phyloP scores from a whole-genome alignment of 2,113 vertebrate genomes.

The Malurus cyaneus region DNA sequence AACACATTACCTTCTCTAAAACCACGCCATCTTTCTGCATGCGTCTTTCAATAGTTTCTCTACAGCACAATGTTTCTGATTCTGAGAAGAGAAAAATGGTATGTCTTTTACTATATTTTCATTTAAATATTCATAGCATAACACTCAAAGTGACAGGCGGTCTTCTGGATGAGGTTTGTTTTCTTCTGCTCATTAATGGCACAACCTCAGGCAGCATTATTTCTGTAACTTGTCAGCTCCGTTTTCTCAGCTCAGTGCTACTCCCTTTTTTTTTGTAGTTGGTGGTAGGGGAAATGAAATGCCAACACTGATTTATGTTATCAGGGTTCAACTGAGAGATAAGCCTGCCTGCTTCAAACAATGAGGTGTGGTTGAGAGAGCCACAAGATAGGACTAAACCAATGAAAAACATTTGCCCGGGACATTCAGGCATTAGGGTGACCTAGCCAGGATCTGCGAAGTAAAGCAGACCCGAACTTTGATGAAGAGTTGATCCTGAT shows the following conservation, averaged over 20 bases:
- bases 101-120: constrained; percentile 4
- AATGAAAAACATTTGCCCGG: neutral
- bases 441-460: rapidly evolving
- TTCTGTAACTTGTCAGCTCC: neutral
- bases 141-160: constrained; percentile 10
- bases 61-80: neutral
- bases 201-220: constrained; percentile 18
- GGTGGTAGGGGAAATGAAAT: constrained; percentile 34
- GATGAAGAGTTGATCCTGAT: neutral
- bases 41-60: neutral
- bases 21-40: neutral
- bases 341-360: constrained; percentile 23
- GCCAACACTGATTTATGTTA: constrained; percentile 36
- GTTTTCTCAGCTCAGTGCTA: constrained; percentile 1
- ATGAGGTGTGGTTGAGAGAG: neutral
- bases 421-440: neutral
- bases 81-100: neutral
- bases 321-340: neutral
- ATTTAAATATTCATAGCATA: constrained; percentile 16
- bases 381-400: neutral
- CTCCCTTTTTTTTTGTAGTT: neutral
- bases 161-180: constrained; percentile 13
- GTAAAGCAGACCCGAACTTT: neutral
- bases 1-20: neutral
- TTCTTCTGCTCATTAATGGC: constrained; percentile 34